Conservation (phyloP, 2,797 vertebrate genomes). For the Silurus aristotelis region DNA sequence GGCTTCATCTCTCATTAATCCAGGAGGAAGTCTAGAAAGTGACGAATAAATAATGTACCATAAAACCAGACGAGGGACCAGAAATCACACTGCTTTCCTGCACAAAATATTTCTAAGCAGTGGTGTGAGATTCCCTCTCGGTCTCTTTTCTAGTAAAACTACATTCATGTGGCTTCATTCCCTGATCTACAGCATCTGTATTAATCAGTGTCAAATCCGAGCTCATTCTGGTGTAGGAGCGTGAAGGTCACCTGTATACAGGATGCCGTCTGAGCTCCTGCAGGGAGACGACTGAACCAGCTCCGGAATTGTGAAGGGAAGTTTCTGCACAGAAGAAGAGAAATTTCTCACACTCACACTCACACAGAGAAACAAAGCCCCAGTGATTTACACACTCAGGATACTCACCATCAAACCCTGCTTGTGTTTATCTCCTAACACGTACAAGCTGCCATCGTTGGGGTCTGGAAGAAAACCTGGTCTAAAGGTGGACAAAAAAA, state of each 20-base stretch:
- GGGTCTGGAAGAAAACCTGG: constrained; percentile 94
- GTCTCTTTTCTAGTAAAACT: too few relatives aligned
- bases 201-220: too few relatives aligned
- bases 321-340: constrained; percentile 74
- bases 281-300: constrained; percentile 97
- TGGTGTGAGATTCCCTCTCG: too few relatives aligned
- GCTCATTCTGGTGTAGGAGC: neutral
- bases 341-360: neutral
- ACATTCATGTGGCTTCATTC: too few relatives aligned
- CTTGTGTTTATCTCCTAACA: constrained; percentile 88
- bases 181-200: neutral
- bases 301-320: constrained; percentile 95
- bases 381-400: neutral
- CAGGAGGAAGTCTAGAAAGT: neutral
- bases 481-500: constrained; percentile 65
- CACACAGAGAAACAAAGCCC: neutral
- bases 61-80: neutral
- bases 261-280: constrained; percentile 90
- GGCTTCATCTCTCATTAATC: neutral
- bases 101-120: too few relatives aligned
- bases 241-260: constrained; percentile 84
- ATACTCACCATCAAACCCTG: constrained; percentile 90
- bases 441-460: constrained; percentile 92
- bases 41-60: neutral
- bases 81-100: neutral